phyloP scores from a whole-genome alignment of 2,797 vertebrate genomes.

The Squalus acanthias region DNA sequence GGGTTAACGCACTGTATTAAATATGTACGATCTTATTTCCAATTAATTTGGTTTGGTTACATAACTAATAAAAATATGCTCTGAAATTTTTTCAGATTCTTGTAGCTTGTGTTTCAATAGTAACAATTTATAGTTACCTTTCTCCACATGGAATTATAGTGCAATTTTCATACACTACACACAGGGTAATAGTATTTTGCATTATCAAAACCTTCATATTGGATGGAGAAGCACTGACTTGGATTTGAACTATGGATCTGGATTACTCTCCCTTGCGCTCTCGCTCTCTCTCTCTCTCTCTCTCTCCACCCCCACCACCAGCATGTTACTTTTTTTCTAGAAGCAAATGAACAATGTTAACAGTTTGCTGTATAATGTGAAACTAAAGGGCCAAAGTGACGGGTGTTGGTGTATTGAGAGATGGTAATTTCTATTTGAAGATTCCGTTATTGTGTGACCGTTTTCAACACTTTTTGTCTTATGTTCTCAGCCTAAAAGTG shows the following conservation, averaged over 20 bases:
- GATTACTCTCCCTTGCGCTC: too few species aligned
- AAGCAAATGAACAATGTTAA: not conserved
- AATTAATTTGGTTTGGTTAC: slow-evolving; percentile 98
- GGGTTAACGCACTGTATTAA: slow-evolving; percentile 98
- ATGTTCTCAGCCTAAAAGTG: not conserved
- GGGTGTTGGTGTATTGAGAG: not conserved
- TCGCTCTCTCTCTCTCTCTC: too few species aligned
- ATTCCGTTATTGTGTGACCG: not conserved
- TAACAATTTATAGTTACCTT: not conserved
- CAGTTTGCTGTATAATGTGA: not conserved
- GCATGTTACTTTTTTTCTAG: not conserved
- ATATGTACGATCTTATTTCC: slow-evolving; percentile 99
- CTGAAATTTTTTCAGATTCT: slow-evolving; percentile 59
- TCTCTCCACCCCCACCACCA: too few species aligned
- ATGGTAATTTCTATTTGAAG: not conserved
- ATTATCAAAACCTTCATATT: not conserved
- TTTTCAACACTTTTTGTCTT: not conserved
- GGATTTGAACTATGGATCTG: not conserved
- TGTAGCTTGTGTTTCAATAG: not conserved
- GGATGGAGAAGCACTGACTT: not conserved
- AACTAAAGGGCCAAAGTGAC: not conserved
- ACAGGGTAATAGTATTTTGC: not conserved
- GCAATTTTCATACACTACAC: not conserved
- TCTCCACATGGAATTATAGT: not conserved
- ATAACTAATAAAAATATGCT: slow-evolving; percentile 99